A percentile compares a stretch with the other conserved stretches of the same genome.
Evolutionary conservation across 2,888 invertebrate genomes (phyloP).

Genomic region (Artemia sinica): DNA sequence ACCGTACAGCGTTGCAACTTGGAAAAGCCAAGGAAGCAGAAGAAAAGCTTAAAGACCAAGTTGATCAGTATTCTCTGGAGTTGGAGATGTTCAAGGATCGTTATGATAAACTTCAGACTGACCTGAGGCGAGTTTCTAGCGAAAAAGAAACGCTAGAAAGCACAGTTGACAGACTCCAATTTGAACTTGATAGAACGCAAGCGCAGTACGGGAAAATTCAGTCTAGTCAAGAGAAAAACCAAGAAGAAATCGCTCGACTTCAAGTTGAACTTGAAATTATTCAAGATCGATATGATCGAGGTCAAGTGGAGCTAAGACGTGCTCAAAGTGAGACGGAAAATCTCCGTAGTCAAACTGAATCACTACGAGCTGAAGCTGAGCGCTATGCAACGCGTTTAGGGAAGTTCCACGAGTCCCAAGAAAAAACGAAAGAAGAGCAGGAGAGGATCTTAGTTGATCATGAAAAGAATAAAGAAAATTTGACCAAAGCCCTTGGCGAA

Average conservation of each 20-base stretch:
- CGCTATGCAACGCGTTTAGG: slow-evolving; percentile 51
- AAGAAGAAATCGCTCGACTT: slow-evolving; percentile 69
- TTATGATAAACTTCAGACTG: slow-evolving; percentile 70
- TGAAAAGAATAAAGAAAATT: slow-evolving; percentile 28
- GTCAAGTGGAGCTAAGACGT: slow-evolving; percentile 59
- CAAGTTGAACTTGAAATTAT: slow-evolving; percentile 78
- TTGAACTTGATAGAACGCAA: slow-evolving; percentile 68
- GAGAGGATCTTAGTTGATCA: slow-evolving; percentile 33
- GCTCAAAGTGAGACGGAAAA: slow-evolving; percentile 58
- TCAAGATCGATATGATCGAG: slow-evolving; percentile 74
- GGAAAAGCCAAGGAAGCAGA: slow-evolving; percentile 72
- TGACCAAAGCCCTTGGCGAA: slow-evolving; percentile 25
- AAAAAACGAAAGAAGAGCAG: slow-evolving; percentile 52
- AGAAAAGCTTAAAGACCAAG: slow-evolving; percentile 54
- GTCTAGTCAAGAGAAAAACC: slow-evolving; percentile 66
- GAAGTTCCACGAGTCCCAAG: slow-evolving; percentile 46
- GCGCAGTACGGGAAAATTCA: slow-evolving; percentile 68
- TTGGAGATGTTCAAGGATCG: slow-evolving; percentile 71
- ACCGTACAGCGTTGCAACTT: slow-evolving; percentile 64
- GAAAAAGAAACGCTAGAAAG: slow-evolving; percentile 30
- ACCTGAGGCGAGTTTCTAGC: slow-evolving; percentile 46
- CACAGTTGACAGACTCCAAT: slow-evolving; percentile 29
- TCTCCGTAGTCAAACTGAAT: slow-evolving; percentile 50
- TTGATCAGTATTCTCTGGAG: slow-evolving; percentile 42
- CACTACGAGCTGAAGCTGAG: slow-evolving; percentile 59